Evolutionary conservation across 2,888 invertebrate species (phyloP), one percentile per base, ranked within the genome.

Genomic region (Hipparchia sbordonii): DNA sequence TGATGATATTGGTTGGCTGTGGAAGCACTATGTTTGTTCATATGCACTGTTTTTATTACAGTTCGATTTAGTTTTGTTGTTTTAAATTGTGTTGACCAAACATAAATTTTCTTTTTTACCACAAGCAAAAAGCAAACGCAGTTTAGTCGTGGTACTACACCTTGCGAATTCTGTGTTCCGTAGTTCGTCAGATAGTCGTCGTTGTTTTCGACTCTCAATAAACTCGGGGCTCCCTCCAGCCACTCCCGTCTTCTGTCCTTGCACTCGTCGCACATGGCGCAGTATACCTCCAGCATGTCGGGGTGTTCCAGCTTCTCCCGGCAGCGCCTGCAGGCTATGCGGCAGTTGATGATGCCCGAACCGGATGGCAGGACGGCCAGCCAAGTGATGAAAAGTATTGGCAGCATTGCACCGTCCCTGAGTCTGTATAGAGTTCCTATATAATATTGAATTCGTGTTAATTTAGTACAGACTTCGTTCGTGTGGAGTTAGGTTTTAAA

Each of bases 191-290:
- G 9, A 56, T 59, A 52, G 2, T 67, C 59, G 4, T 62, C 72
- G 9, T 46, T 12, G 9, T 62, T 46, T 6, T 52, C 69, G n/a
- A 54, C 48, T 3, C 67, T 66, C 48, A 66, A 70, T n/a, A 67
- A 67, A 33, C 67, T 79, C 66, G 72, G 69, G 1, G 69, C 60
- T 2, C 57, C 70, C 9, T 72, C 62, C 48, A 73, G 69, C 56
- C 80, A 79, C 73, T 87, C 86, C 45, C 82, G 78, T 7, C 85
- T 77, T 54, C 85, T 78, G 69, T 81, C 82, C 74, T 85, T 85
- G 77, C 91, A 92, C 77, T 92, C 91, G 12, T 83, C 77, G 77
- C 92, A 92, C 92, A 92, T 91, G 39, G 88, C 83, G 77, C 92
- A 92, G 84, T 90, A 87, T 45, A 91, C 87, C 71, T 90, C 87